phyloP scores from a whole-genome alignment of 1,140 invertebrate genomes.

The Holotrichia oblita region DNA sequence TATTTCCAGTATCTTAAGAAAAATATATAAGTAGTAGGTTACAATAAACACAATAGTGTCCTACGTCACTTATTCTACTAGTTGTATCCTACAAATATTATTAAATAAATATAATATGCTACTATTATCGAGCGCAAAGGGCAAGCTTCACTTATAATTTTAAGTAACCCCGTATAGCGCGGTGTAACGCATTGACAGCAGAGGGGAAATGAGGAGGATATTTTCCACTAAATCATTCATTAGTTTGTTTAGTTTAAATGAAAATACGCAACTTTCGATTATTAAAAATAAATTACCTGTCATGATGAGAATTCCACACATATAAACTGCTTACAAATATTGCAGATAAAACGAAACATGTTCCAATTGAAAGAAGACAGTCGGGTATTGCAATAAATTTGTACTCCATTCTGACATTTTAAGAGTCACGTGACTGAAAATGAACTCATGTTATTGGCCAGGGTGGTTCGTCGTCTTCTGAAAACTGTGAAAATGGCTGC shows the following conservation, averaged over 20 bases:
- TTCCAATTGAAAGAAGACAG: constrained; percentile 63
- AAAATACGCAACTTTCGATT: not conserved
- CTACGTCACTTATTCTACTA: too few species aligned
- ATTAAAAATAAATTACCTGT: constrained; percentile 67
- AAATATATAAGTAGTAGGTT: too few species aligned
- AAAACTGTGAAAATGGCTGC: constrained; percentile 71
- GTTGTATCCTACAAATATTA: too few species aligned
- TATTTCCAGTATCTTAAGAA: too few species aligned
- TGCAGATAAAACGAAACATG: constrained; percentile 77
- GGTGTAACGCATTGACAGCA: not conserved
- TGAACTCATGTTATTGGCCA: constrained; percentile 51
- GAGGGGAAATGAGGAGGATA: not conserved
- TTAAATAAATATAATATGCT: too few species aligned
- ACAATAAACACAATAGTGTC: too few species aligned
- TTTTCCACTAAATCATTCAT: not conserved
- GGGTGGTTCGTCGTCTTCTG: constrained; percentile 47
- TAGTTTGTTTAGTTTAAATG: constrained; percentile 5
- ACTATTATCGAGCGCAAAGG: too few species aligned
- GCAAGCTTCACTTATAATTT: not conserved
- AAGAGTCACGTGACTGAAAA: constrained; percentile 56
- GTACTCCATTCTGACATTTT: constrained; percentile 62
- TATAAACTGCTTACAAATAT: constrained; percentile 85
- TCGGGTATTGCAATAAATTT: constrained; percentile 56
- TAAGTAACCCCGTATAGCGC: not conserved
- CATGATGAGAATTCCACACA: constrained; percentile 78